Evolutionary conservation across 2,113 vertebrate genomes (phyloP).

Genomic region (Elgaria multicarinata): DNA sequence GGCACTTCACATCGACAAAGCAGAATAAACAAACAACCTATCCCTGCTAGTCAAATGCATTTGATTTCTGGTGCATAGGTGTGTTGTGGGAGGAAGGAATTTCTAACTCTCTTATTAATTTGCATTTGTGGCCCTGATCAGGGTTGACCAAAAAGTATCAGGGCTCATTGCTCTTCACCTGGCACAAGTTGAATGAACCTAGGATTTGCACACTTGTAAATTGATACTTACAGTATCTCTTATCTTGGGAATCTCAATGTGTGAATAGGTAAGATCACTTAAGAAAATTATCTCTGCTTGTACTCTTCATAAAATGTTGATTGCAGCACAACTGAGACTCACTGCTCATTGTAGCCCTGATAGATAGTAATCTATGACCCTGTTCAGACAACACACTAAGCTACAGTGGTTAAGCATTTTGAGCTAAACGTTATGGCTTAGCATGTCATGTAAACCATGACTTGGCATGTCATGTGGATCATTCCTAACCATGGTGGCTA

Average conservation of each 20-base stretch:
- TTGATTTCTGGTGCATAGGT: neutral
- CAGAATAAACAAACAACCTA: conserved; percentile 20
- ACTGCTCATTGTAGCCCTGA: neutral
- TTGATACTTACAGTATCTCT: neutral
- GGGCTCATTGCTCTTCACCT: conserved; percentile 18
- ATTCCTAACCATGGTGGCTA: too few relatives aligned
- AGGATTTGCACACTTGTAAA: neutral
- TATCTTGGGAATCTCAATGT: neutral
- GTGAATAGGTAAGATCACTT: neutral
- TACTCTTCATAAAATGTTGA: neutral
- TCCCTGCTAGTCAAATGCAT: conserved; percentile 36
- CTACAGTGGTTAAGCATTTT: too few relatives aligned
- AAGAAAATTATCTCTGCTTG: neutral
- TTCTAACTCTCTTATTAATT: neutral
- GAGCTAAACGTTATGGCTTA: too few relatives aligned
- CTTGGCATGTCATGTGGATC: too few relatives aligned
- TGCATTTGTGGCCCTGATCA: neutral
- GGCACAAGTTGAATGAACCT: conserved; percentile 49
- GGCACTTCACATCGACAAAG: conserved; percentile 40
- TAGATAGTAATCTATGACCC: too few relatives aligned
- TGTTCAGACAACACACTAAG: too few relatives aligned
- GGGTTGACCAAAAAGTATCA: neutral
- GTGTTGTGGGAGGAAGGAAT: neutral
- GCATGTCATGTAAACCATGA: too few relatives aligned
- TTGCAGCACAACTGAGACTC: neutral